Evolutionary conservation across 2,113 vertebrate genomes (phyloP), one percentile per base, ranked within the genome.

Genomic region (Cranoglanis bouderius): DNA sequence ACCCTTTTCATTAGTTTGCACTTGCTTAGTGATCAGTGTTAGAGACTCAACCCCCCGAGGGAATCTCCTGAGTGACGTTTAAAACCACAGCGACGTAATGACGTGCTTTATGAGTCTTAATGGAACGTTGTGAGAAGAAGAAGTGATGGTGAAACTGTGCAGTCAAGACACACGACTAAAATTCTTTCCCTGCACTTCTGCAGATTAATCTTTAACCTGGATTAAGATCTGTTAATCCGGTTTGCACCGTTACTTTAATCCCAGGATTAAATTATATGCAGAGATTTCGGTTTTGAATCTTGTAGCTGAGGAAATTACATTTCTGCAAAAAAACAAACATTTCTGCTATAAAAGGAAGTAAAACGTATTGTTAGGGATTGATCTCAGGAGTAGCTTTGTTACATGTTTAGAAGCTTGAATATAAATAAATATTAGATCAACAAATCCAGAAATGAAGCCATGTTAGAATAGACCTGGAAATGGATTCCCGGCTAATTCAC

Each of bases 11-110:
- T 72, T 81, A 46, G 5, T 16, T 81, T 90, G 74, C 83, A 10
- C 85, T 86, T 59, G 84, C 74, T 75, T 85, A 75, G 84, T 65
- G 88, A 59, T 87, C 77, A 80, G 26, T 85, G 43, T 70, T 32
- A n/a, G 16, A 78, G 43, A 78, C 43, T 49, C 43, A 13, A 43
- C 8, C 7, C 38, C 59, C 35, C 5, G 24, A 51, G 43, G 85
- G 70, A 87, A 81, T 10, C 87, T 82, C 85, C 55, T n/a, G n/a
- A 40, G 59, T 81, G 49, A 80, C 3, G 55, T 85, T 90, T 67
- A 57, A 86, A 90, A 82, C 80, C 83, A 74, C 85, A 83, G 26
- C 10, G 65, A 35, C 53, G 49, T 70, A 53, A 67, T 46, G 82
- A 49, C 46, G 19, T 67, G 59, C 81, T 89, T 89, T 61, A 90